Evolutionary conservation across 2,797 vertebrate species (phyloP), one percentile per base, ranked within the genome.

Genomic region (Mus caroli): DNA sequence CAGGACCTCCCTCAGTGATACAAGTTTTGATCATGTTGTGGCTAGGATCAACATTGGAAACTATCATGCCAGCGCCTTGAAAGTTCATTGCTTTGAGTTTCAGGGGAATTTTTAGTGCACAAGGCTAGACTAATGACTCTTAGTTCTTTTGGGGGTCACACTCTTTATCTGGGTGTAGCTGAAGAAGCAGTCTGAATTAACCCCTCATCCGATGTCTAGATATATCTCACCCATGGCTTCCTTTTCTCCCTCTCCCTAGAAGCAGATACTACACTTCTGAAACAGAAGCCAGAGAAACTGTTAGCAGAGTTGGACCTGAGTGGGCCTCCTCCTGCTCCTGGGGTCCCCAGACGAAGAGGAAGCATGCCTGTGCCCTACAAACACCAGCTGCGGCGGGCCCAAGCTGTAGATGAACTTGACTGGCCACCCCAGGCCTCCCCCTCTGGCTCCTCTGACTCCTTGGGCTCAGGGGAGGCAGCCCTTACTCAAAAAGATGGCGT

Each of bases 361-460:
- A 99, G 99, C 97, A 99, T 99, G 89, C 99, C 99, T 6, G 97
- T 99, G 83, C 99, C 99, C 58, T 98, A 99, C 97, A 99, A 99
- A 95, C 99, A 99, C 98, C 99, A 99, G 98, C 98, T 99, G 88
- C 98, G 98, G 85, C 98, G 99, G 84, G 99, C 99, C 82, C 99
- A 99, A 92, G 99, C 99, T 0, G 97, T 98, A 69, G 99, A 99
- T 98, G 69, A 99, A 98, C 92, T 98, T 97, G 96, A 99, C 98
- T 93, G 98, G 98, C 96, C 98, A 94, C 96, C 98, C 98, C 98
- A 97, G 82, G 90, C 92, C 77, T 96, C 96, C 50, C 97, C 94
- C 71, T 98, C 98, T 58, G 98, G 97, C 46, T 98, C 98, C 40
- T 99, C 99, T 17, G 99, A 99, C 28, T 99, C 99, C 19, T 97